These are phyloP conservation scores for Cygnus buccinator DNA, from an alignment of 2,113 vertebrate genomes.

Conservation along the genomic window DNA sequence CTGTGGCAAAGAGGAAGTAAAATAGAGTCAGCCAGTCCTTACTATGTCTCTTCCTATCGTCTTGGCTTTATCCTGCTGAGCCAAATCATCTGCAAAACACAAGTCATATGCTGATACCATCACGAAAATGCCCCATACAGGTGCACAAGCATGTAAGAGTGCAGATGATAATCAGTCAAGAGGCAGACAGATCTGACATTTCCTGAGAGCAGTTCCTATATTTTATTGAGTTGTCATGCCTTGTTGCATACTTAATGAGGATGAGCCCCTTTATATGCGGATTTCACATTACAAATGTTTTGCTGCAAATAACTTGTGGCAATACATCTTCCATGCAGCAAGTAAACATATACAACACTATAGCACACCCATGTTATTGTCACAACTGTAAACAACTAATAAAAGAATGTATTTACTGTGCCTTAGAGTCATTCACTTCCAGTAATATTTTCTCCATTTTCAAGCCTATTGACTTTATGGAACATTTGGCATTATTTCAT, in stretches of 20 bases:
- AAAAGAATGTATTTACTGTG: conserved; percentile 59
- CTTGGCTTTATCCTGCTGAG: neutral
- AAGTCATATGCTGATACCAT: neutral
- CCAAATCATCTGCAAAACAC: neutral
- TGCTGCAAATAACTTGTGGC: conserved; percentile 59
- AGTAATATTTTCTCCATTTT: conserved; percentile 43
- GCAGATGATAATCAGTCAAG: conserved; percentile 34
- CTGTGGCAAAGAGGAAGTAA: neutral
- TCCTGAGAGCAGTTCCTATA: conserved; percentile 30
- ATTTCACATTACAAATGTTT: conserved; percentile 55
- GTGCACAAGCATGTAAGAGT: neutral
- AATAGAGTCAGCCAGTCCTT: neutral
- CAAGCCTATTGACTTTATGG: conserved; percentile 42
- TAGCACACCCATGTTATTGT: conserved; percentile 44
- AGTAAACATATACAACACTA: conserved; percentile 40
- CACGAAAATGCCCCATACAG: neutral
- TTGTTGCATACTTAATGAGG: conserved; percentile 60
- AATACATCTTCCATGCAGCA: conserved; percentile 55
- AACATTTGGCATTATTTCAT: conserved; percentile 10
- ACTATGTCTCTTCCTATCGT: neutral
- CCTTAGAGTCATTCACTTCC: conserved; percentile 26
- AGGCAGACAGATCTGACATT: conserved; percentile 54
- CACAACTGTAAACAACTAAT: conserved; percentile 64
- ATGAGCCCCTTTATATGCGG: conserved; percentile 14
- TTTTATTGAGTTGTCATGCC: conserved; percentile 61